A percentile compares a stretch with the other conserved stretches of the same genome.
Evolutionary conservation across 64 coral and sea anemone genomes (phyloP).

Genomic region (Dendronephthya gigantea): DNA sequence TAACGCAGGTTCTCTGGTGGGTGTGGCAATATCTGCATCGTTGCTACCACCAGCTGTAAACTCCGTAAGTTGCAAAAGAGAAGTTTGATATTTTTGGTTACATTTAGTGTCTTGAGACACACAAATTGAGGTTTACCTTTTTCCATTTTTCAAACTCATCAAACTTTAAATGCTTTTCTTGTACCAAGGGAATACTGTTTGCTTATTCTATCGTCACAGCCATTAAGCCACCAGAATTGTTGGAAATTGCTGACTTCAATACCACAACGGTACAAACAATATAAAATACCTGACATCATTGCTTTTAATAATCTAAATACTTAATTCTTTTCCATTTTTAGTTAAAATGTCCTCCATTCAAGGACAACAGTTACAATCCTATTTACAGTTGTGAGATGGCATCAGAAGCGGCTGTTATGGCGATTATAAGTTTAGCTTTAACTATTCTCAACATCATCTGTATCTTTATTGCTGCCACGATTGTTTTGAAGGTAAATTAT

Average conservation of each 20-base stretch:
- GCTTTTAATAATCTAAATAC: too few species aligned
- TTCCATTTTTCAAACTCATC: too few species aligned
- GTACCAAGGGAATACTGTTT: background rate
- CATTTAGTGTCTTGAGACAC: too few species aligned
- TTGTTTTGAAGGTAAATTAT: background rate
- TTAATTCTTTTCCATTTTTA: too few species aligned
- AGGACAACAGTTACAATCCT: conserved; percentile 5
- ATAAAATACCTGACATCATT: too few species aligned
- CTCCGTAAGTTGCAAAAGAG: background rate
- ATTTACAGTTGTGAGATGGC: conserved; percentile 1
- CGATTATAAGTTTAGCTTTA: background rate
- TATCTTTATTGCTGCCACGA: background rate
- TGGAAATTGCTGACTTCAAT: background rate
- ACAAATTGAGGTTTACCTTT: too few species aligned
- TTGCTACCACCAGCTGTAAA: background rate
- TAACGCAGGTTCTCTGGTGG: background rate
- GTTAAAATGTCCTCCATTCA: background rate
- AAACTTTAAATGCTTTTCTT: background rate
- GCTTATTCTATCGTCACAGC: background rate
- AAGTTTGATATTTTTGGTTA: too few species aligned
- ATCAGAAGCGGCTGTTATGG: background rate
- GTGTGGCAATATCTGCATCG: background rate
- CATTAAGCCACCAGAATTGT: background rate
- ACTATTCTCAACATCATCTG: conserved; percentile 5
- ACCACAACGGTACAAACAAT: background rate